A percentile compares a stretch with the other conserved stretches of the same genome.
These are phyloP conservation scores for Grantiella picta DNA, from an alignment of 2,113 vertebrate genomes.

Conservation along the genomic window DNA sequence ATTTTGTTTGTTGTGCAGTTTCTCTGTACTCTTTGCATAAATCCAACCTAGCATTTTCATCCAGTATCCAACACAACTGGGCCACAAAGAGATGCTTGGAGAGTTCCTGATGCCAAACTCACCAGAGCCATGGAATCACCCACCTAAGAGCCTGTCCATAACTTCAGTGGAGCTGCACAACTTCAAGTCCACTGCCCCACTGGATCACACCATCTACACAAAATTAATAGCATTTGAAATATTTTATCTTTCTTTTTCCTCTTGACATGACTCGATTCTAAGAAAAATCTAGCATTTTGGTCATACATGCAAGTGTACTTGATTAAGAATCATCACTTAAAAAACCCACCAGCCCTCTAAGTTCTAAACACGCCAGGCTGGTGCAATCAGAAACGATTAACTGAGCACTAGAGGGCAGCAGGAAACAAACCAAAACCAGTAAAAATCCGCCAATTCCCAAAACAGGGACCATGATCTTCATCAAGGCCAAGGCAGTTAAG, in stretches of 20 bases:
- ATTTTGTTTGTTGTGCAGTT: not conserved
- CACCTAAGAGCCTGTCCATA: not conserved
- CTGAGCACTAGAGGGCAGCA: slow-evolving; percentile 67
- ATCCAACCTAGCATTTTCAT: not conserved
- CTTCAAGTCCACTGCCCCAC: not conserved
- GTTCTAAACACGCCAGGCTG: not conserved
- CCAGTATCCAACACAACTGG: not conserved
- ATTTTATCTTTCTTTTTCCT: not conserved
- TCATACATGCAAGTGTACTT: not conserved
- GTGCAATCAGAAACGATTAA: not conserved
- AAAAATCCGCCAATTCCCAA: not conserved
- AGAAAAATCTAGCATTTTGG: not conserved
- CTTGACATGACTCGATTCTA: not conserved
- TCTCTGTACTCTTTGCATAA: not conserved
- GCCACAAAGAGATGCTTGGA: not conserved
- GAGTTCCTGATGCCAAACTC: not conserved
- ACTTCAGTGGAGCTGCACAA: not conserved
- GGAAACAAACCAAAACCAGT: not conserved
- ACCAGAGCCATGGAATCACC: not conserved
- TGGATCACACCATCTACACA: not conserved
- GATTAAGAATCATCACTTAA: not conserved
- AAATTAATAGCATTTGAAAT: not conserved
- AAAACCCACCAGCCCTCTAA: not conserved
- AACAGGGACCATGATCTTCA: not conserved
- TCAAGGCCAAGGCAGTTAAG: not conserved